phyloP scores from a whole-genome alignment of 2,113 vertebrate species.

The Dromas ardeola region DNA sequence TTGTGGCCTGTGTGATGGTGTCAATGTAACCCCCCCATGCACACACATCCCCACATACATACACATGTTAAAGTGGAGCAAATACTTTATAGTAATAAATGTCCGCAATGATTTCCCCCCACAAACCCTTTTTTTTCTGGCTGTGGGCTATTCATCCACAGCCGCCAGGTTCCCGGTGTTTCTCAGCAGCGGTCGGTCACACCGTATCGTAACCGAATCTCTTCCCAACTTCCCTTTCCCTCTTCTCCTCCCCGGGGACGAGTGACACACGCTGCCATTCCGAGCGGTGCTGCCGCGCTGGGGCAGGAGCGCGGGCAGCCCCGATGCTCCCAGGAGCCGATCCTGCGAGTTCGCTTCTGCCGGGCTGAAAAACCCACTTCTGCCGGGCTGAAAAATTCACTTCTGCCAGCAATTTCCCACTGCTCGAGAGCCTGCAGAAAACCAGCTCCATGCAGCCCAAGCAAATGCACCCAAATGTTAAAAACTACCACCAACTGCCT shows the following conservation, averaged over 20 bases:
- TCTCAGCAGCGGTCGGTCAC: neutral
- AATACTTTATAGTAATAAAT: neutral
- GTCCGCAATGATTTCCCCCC: neutral
- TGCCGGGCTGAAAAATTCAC: neutral
- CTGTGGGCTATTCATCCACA: rapidly evolving
- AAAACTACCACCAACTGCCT: neutral
- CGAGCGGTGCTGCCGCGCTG: neutral
- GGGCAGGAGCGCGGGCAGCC: neutral
- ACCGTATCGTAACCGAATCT: rapidly evolving
- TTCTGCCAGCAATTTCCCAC: neutral
- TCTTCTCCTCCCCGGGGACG: neutral
- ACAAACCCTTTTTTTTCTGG: neutral
- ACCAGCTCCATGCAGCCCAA: neutral
- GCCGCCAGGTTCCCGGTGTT: neutral
- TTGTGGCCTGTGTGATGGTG: neutral
- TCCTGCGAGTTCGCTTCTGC: neutral
- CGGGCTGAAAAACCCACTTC: neutral
- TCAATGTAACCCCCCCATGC: rapidly evolving
- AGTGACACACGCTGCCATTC: neutral
- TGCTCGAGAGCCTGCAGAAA: neutral
- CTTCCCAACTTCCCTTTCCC: neutral
- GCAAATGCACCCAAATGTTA: neutral
- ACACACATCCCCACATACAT: rapidly evolving
- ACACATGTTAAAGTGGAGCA: neutral
- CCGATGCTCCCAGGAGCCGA: neutral